Evolutionary conservation across 1,140 invertebrate genomes (phyloP).

Genomic region (Nasonia giraulti): DNA sequence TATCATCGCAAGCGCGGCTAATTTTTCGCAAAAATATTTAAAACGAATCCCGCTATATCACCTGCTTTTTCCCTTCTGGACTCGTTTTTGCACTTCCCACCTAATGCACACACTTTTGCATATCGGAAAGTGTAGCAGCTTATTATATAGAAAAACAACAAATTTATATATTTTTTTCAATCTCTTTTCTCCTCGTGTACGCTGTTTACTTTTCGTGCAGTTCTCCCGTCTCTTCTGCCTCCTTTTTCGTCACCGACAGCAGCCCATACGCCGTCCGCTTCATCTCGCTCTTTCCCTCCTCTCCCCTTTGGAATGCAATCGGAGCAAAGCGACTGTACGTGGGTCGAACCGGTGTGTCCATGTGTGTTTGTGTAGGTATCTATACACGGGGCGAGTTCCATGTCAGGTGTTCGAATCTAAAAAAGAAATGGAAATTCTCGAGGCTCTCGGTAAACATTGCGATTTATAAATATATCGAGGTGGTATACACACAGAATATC

Average conservation of each 20-base stretch:
- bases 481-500: too few species aligned
- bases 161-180: neutral
- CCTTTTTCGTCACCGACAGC: conserved; percentile 21
- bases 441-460: neutral
- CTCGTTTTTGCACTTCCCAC: too few species aligned
- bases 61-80: too few species aligned
- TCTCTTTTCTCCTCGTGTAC: neutral
- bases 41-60: too few species aligned
- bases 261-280: conserved; percentile 13
- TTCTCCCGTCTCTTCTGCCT: conserved; percentile 22
- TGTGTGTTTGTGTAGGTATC: neutral
- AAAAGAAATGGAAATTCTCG: conserved; percentile 11
- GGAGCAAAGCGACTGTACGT: conserved; percentile 60
- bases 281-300: conserved; percentile 45
- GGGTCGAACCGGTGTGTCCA: conserved; percentile 33
- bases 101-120: too few species aligned
- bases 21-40: neutral
- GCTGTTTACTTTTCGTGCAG: conserved; percentile 44
- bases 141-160: too few species aligned
- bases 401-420: conserved; percentile 3
- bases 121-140: too few species aligned
- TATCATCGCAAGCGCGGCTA: neutral
- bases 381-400: conserved; percentile 4
- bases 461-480: too few species aligned
- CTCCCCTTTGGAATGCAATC: conserved; percentile 63